Conservation (phyloP, 2,113 vertebrate species). For the Dasyornis broadbenti region DNA sequence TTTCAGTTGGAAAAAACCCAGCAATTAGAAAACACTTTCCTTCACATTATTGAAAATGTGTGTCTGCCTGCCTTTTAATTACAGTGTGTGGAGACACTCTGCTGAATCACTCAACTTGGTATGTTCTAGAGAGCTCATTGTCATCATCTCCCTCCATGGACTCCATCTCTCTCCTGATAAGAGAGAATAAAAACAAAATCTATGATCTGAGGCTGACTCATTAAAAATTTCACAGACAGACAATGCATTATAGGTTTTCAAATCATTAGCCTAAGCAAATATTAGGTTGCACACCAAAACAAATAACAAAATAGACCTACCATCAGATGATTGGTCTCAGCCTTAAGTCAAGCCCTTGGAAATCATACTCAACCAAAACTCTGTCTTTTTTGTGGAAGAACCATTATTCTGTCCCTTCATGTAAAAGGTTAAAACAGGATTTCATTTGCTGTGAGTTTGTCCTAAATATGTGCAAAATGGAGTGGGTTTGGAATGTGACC, state of each 20-base stretch:
- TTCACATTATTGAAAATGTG: slow-evolving; percentile 48
- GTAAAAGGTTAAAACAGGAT: not conserved
- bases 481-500: not conserved
- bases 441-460: not conserved
- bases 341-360: not conserved
- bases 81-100: slow-evolving; percentile 25
- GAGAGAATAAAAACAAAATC: not conserved
- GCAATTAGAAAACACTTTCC: slow-evolving; percentile 54
- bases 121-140: slow-evolving; percentile 39
- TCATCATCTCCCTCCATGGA: slow-evolving; percentile 22
- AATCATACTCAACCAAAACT: not conserved
- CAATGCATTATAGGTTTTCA: not conserved
- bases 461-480: not conserved
- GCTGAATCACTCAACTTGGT: slow-evolving; percentile 47
- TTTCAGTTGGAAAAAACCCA: slow-evolving; percentile 6
- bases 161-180: slow-evolving; percentile 31
- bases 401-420: not conserved
- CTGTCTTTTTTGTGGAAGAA: not conserved
- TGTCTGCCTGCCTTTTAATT: slow-evolving; percentile 67
- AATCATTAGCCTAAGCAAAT: slow-evolving; percentile 1
- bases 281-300: not conserved
- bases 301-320: not conserved
- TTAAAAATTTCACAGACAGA: slow-evolving; percentile 11
- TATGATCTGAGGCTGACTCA: slow-evolving; percentile 18
- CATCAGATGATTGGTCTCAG: not conserved